Evolutionary conservation across 2,888 invertebrate species (phyloP), one percentile per base, ranked within the genome.

Genomic region (Agriopis leucophaearia): DNA sequence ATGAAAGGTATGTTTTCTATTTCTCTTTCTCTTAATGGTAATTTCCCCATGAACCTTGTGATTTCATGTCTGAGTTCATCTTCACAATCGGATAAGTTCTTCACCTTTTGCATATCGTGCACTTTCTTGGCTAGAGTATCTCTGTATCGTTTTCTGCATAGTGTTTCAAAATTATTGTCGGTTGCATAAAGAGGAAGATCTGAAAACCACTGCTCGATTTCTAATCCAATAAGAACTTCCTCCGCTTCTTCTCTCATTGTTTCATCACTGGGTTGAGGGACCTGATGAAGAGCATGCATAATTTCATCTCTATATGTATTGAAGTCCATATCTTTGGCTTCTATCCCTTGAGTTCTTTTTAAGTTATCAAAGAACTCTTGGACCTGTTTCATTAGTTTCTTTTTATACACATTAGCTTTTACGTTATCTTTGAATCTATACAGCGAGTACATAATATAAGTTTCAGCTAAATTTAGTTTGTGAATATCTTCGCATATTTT

Each of bases 121-220:
- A 91, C 76, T 73, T 83, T 86, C 67, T 81, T 86, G 0, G 84
- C 76, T 47, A 91, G 75, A n/a, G 72, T 64, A 35, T 90, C 84
- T 73, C 81, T 80, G 38, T 82, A 69, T 57, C 77, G 79, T 40
- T 74, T 81, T 61, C 78, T 83, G 52, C 81, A 78, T 35, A 83
- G 58, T 27, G 74, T 72, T 35, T 82, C 79, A n/a, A 64, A 42
- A 6, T 67, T n/a, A 16, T 78, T 70, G 18, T 80, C 64, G 38
- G 78, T 75, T 68, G 73, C 63, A 15, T 77, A 36, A 16, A 86
- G 42, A 1, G 89, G 88, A 45, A 91, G 72, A 59, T 88, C 86
- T n/a, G 74, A 70, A 70, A 86, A 81, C 91, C 91, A 92, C 38
- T 87, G 80, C 35, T 88, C 87, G 3, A 92, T 79, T 76, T 91